phyloP scores from a whole-genome alignment of 2,797 vertebrate species.

The Percopsis omiscomaycus region DNA sequence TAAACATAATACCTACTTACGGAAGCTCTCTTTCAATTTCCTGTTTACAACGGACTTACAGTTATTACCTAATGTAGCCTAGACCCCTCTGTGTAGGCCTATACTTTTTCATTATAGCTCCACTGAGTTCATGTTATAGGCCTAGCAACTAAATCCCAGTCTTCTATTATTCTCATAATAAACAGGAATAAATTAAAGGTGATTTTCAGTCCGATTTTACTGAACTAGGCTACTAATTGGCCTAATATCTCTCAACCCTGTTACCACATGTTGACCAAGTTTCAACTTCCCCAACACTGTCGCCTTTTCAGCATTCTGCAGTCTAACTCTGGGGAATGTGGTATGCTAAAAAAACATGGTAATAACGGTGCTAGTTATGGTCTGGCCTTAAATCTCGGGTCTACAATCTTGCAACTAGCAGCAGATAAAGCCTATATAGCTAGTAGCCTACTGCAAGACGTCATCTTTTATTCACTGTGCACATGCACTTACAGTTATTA shows the following conservation, averaged over 20 bases:
- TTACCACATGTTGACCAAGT: conserved; percentile 42
- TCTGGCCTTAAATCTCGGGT: conserved; percentile 8
- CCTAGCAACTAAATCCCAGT: too few species aligned
- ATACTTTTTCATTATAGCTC: not conserved
- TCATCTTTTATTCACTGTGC: conserved; percentile 23
- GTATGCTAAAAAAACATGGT: conserved; percentile 31
- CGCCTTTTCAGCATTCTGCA: conserved; percentile 48
- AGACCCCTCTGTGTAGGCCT: conserved; percentile 3
- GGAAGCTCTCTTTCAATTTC: conserved; percentile 43
- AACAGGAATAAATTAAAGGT: too few species aligned
- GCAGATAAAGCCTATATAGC: conserved; percentile 7
- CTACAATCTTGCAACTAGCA: conserved; percentile 17
- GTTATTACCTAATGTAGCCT: conserved; percentile 22
- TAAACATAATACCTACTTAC: conserved; percentile 61
- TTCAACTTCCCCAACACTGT: conserved; percentile 35
- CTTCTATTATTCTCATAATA: too few species aligned
- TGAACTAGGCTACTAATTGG: conserved; percentile 18
- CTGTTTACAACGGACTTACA: conserved; percentile 35
- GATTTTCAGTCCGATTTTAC: not conserved
- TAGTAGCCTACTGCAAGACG: not conserved
- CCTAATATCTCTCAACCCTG: conserved; percentile 36
- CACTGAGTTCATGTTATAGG: conserved; percentile 24
- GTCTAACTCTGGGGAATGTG: conserved; percentile 13
- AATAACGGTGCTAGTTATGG: conserved; percentile 37
- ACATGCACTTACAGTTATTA: conserved; percentile 38